phyloP scores from a whole-genome alignment of 2,797 vertebrate genomes.

The Hemitrygon akajei region DNA sequence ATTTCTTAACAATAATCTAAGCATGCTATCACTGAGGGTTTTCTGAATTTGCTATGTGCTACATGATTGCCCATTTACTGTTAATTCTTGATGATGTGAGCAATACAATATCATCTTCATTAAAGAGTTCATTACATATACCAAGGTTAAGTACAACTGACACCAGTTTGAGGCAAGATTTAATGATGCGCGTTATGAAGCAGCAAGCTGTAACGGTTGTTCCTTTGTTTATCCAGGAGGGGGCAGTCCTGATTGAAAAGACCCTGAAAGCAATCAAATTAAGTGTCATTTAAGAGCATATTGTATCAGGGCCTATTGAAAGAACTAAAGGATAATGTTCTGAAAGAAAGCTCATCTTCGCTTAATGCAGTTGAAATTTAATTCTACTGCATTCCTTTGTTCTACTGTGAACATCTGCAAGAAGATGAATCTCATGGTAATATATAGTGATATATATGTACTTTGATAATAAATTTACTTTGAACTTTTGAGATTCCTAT shows the following conservation, averaged over 20 bases:
- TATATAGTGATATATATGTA: too few species aligned
- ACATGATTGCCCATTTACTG: not conserved
- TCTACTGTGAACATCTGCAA: too few species aligned
- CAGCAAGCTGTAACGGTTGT: not conserved
- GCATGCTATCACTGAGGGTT: not conserved
- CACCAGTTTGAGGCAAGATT: not conserved
- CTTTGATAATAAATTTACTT: too few species aligned
- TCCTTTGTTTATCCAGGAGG: not conserved
- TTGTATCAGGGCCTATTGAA: not conserved
- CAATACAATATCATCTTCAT: not conserved
- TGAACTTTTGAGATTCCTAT: not conserved
- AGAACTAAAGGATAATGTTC: not conserved
- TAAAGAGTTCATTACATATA: not conserved
- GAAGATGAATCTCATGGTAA: too few species aligned
- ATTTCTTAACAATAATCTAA: not conserved
- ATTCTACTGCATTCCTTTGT: too few species aligned
- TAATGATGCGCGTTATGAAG: conserved; percentile 13
- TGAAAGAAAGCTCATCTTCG: not conserved
- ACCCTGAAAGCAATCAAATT: not conserved
- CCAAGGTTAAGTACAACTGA: conserved; percentile 7
- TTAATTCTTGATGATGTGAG: not conserved
- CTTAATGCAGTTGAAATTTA: not conserved
- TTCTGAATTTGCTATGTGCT: not conserved
- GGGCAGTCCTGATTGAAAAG: not conserved
- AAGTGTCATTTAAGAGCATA: not conserved